Evolutionary conservation across 2,797 vertebrate genomes (phyloP).

Genomic region (Trachops cirrhosus): DNA sequence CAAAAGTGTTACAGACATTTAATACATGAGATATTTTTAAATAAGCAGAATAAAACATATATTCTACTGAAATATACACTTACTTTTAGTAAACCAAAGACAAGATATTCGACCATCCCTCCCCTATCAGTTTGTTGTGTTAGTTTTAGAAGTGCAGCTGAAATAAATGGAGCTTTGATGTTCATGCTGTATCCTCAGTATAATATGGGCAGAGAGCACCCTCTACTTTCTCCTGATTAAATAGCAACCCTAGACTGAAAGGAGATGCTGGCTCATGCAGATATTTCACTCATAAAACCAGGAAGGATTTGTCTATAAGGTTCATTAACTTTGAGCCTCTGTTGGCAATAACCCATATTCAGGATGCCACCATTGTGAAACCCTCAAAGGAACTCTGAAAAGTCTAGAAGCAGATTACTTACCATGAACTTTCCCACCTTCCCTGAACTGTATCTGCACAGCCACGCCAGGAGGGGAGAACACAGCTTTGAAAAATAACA

Average conservation of each 20-base stretch:
- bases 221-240: slow-evolving; percentile 88
- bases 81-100: neutral
- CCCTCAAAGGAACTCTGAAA: slow-evolving; percentile 93
- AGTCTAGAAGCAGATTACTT: slow-evolving; percentile 86
- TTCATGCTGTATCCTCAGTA: neutral
- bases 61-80: neutral
- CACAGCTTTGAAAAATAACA: slow-evolving; percentile 99
- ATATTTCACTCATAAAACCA: slow-evolving; percentile 89
- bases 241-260: slow-evolving; percentile 78
- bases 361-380: slow-evolving; percentile 94
- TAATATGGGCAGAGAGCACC: slow-evolving; percentile 91
- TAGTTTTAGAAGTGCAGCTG: slow-evolving; percentile 43
- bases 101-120: neutral
- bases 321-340: slow-evolving; percentile 94
- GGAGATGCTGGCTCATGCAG: slow-evolving; percentile 79
- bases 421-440: slow-evolving; percentile 98
- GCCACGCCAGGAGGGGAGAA: slow-evolving; percentile 94
- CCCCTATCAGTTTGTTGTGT: slow-evolving; percentile 12
- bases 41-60: neutral
- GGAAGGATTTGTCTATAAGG: slow-evolving; percentile 92
- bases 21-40: neutral
- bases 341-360: slow-evolving; percentile 97
- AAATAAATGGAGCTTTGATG: slow-evolving; percentile 25
- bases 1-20: neutral
- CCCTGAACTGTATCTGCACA: slow-evolving; percentile 92